These are phyloP conservation scores for Gracilinanus agilis DNA, from an alignment of 2,113 vertebrate genomes.

Conservation along the genomic window DNA sequence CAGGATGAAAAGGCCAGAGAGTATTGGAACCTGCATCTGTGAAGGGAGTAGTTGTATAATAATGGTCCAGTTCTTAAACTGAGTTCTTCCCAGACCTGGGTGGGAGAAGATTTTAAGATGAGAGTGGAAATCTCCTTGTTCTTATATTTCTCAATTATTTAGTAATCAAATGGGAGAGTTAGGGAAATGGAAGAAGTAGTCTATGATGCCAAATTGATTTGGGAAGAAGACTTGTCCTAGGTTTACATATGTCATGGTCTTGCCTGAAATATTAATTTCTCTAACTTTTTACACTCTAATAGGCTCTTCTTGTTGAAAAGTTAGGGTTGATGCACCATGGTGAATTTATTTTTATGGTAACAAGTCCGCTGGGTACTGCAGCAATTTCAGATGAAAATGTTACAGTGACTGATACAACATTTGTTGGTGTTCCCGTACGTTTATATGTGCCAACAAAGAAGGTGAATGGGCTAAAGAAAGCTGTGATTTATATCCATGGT, in stretches of 20 bases:
- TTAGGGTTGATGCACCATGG: slow-evolving; percentile 89
- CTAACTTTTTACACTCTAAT: not conserved
- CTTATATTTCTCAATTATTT: not conserved
- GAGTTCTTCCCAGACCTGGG: not conserved
- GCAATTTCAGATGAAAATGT: slow-evolving; percentile 86
- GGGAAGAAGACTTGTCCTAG: not conserved
- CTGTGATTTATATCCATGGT: slow-evolving; percentile 91
- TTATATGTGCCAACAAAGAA: slow-evolving; percentile 87
- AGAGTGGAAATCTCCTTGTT: not conserved
- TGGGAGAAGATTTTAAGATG: not conserved
- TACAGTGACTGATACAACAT: slow-evolving; percentile 85
- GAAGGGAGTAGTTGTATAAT: not conserved
- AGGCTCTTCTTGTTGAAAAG: slow-evolving; percentile 85
- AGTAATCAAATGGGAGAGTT: not conserved
- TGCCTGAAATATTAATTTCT: not conserved
- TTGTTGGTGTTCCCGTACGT: slow-evolving; percentile 87
- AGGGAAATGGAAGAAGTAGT: not conserved
- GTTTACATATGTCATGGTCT: not conserved
- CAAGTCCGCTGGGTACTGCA: slow-evolving; percentile 37
- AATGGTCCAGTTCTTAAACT: not conserved
- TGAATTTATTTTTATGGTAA: slow-evolving; percentile 85
- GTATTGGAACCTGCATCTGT: not conserved
- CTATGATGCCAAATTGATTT: not conserved
- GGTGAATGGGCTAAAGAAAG: slow-evolving; percentile 80
- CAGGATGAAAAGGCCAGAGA: not conserved